Base-by-base conservation (phyloP, 2,113 vertebrate species). In the Tetraodon nigroviridis region DNA sequence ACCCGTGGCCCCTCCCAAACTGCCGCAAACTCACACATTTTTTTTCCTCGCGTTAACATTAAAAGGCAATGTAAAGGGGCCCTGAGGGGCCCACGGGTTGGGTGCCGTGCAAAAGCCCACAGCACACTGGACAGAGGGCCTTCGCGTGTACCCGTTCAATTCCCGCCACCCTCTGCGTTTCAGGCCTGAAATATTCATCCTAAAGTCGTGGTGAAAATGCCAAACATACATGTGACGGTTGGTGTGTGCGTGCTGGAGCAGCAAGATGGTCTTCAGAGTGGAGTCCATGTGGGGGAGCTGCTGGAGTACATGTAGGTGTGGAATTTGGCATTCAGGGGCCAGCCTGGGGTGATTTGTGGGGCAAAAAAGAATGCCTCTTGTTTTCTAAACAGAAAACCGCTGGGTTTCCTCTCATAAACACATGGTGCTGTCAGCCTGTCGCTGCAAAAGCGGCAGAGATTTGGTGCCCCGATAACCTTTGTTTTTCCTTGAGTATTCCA, bases 181-280 rank as follows among this genome's bases (percentile, higher is more conserved):
- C 52, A 66, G 44, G 10, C 52, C 75, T 85, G 77, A 85, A 89
- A 86, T 71, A 87, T 87, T 89, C 75, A 87, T 82, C 56, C 7
- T 59, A 56, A 58, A 60, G 52, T 69, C 74, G 55, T 79, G 81
- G 56, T 55, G 53, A 70, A 87, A 87, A 84, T 80, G 71, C 71
- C 78, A 79, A 86, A 81, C 53, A 40, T 56, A 44, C 29, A 73
- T 84, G 79, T 76, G 60, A 82, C 3, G 29, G 50, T 78, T 64
- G 67, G 58, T 71, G 54, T 11, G 54, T 54, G 51, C 14, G 10
- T 19, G 17, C 27, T 54, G 61, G 42, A 71, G 73, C 69, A 75
- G 73, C 51, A 45, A 52, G 54, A 76, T 60, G 29, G 69, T 49
- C 41, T 67, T 72, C 64, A 46, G 59, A 20, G 42, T 8, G 24